Evolutionary conservation across 1,140 invertebrate species (phyloP), one percentile per base, ranked within the genome.

Genomic region (Atta texana): DNA sequence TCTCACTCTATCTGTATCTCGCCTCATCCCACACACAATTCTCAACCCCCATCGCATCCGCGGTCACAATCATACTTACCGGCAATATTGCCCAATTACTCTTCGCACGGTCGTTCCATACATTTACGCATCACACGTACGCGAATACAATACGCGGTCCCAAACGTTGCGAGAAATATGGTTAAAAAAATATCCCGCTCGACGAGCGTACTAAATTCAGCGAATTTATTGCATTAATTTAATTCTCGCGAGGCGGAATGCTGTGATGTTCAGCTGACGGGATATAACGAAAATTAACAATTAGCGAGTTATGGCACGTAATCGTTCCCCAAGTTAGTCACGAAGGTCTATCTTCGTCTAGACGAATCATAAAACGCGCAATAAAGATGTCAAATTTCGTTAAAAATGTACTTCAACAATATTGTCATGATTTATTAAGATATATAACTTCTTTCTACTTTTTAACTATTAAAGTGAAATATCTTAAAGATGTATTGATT

Each of bases 201-300:
- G 90, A 93, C 89, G 90, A 89, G 88, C 89, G 85, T 87, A 87
- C 88, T 91, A 68, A 91, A 91, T 88, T 92, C 89, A 86, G 49
- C 76, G 89, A 90, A 91, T 89, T 90, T 89, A 91, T 90, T 80
- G 85, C 57, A 68, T 77, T 61, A 69, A 68, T 85, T 75, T 66
- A 84, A 85, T 85, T 88, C 57, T 53, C 75, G 24, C 28, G 16
- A 18, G 24, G 57, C 53, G 39, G 57, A 34, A 72, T 8, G 14
- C 18, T 12, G 53, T 55, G 69, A 39, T 3, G 61, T 61, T 18
- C 80, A 49, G 24, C 39, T 51, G 57, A 51, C 49, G 31, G 63
- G 49, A 55, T 57, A 24, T 51, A 75, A 84, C 51, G 14, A 61
- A 74, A 84, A 75, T 75, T 75, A 84, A 21, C 55, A 74, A 84